Evolutionary conservation across 1,140 invertebrate genomes (phyloP), one percentile per base, ranked within the genome.

Genomic region (Centruroides sculpturatus): DNA sequence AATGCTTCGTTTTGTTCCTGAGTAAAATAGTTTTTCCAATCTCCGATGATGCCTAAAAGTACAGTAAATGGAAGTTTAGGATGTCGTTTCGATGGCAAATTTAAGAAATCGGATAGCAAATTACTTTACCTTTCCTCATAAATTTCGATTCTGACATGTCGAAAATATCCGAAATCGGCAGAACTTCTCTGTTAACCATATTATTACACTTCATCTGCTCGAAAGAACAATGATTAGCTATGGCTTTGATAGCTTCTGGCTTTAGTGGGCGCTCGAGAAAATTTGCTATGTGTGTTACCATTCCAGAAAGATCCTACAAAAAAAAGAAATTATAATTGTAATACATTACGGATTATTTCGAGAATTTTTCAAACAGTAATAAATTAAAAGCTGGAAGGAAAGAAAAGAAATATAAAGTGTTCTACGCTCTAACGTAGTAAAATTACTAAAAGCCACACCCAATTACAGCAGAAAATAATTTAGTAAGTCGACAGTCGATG

Each of bases 1-100:
- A 92, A 89, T 66, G 76, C 77, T n/a, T 76, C 62, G 49, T 76
- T 73, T 66, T 84, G 72, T 64, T 83, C 78, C 2, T 59, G 68
- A 9, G 81, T 80, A 82, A 92, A 88, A 63, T 86, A 80, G 72
- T 88, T 87, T 64, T 81, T 83, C 85, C 87, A 91, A 69, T 90
- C 87, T 0, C 89, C 89, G 36, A 89, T 81, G 72, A 85, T 79
- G 0, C 67, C 62, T 64, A 48, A 23, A 23, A 23, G 23, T 23
- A 23, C 23, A 23, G 23, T 23, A 23, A 23, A 23, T 23, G 23
- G 2, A 23, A 23, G 23, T 23, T 23, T 23, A 23, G 0, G 23
- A 2, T 2, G 23, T 1, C 23, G 23, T 23, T 23, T 23, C 23
- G 23, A 23, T 23, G 23, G 23, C 23, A 23, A 23, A 23, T 23